These are phyloP conservation scores for Dolichotis patagonum DNA, from an alignment of 2,113 vertebrate species.

Conservation along the genomic window DNA sequence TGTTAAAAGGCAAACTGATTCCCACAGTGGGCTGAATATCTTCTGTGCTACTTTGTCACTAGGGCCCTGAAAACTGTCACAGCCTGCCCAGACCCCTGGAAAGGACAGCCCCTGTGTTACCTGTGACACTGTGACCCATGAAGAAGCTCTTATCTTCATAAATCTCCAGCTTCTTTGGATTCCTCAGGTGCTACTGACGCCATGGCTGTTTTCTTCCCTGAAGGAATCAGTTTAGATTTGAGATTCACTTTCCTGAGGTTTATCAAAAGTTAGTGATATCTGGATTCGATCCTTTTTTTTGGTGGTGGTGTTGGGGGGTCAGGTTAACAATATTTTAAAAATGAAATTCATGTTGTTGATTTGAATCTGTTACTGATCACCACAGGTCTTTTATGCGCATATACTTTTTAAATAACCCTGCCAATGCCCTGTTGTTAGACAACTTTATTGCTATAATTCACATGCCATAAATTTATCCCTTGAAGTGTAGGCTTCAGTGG, in stretches of 20 bases:
- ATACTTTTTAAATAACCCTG: neutral
- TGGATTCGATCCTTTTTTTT: neutral
- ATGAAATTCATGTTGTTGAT: neutral
- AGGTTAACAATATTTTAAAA: neutral
- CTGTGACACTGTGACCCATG: neutral
- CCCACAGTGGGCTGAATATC: neutral
- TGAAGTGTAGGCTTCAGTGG: neutral
- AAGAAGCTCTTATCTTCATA: neutral
- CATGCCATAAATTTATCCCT: neutral
- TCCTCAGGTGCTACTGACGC: neutral
- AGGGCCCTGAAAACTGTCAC: neutral
- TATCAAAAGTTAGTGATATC: neutral
- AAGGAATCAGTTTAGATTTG: neutral
- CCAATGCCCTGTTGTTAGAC: neutral
- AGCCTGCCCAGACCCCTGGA: fast-evolving
- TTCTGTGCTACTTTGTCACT: neutral
- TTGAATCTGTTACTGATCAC: neutral
- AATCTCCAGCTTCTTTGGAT: neutral
- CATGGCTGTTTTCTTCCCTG: neutral
- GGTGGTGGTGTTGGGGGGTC: neutral
- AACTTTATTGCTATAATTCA: neutral
- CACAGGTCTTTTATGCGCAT: neutral
- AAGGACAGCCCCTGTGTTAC: neutral
- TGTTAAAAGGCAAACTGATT: neutral
- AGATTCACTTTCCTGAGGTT: neutral